Base-by-base conservation (phyloP, 1,140 invertebrate genomes). In the Bilobella aurantiaca region DNA sequence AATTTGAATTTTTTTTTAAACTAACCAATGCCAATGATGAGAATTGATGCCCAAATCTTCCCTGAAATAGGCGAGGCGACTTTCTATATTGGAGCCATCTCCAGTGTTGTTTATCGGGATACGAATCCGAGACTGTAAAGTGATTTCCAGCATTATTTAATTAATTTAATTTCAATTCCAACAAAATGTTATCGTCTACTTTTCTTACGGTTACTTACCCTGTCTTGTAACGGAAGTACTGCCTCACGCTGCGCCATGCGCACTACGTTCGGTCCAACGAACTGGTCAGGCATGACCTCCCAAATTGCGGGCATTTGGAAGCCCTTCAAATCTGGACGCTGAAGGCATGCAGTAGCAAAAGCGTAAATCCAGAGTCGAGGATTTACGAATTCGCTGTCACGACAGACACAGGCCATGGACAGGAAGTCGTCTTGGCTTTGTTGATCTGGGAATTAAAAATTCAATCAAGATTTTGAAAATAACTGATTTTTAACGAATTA, bases 11-110 rank as follows among this genome's bases (percentile, higher is more conserved):
- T 42, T 8, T 42, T 42, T 18, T 42, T 42, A 42, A 42, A 42
- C 34, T 42, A 42, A 53, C 88, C 86, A 88, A 73, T 92, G 89
- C 89, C 89, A 93, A 73, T 93, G 86, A 73, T 87, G 85, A 32
- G 85, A 79, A 56, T 68, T 68, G 3, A 71, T 37, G n/a, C 57
- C 49, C 58, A 71, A 37, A 58, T 69, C 69, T 66, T 71, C 69
- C 1, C 69, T 37, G 23, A 67, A 68, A 42, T 71, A 71, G 49
- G 59, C 61, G 0, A 71, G 30, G 1, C 21, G 25, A 49, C 62
- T 69, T 57, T 69, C 66, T 23, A 62, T 46, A 12, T 66, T 62
- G 29, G 49, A 64, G 3, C 64, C 64, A 2, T 18, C 21, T 28
- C 56, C 69, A 62, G 62, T 63, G 25, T 28, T 31, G 28, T 62